Evolutionary conservation across 2,888 invertebrate genomes (phyloP), one percentile per base, ranked within the genome.

Genomic region (Elysia crispata): DNA sequence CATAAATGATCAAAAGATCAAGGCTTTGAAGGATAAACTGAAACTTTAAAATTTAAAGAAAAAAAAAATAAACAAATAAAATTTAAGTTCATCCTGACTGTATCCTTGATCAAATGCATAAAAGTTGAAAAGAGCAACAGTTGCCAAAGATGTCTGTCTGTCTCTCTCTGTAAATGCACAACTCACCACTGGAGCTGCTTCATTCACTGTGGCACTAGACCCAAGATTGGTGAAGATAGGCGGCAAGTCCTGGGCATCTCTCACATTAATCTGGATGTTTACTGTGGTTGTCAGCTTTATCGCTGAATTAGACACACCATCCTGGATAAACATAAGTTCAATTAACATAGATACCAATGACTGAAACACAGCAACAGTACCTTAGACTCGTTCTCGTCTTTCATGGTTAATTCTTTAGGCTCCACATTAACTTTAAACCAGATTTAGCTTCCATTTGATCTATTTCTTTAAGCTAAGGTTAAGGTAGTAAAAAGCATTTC

Each of bases 181-280:
- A 85, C 87, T 86, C 83, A 87, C 87, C 30, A 81, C 33, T 13
- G 62, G 25, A 18, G 74, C n/a, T 54, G 83, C 82, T 74, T 89
- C 89, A 66, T 60, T 76, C 70, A 88, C 82, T 1, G 79, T 76
- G 31, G 87, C 76, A 23, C 77, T 81, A 18, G 85, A 72, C 13
- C 84, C 80, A 33, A 81, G 78, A 15, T 83, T 83, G 20, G 75
- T 94, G 92, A 98, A 98, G 90, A 96, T 96, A 0, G 98, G 98
- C 0, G 97, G 96, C 91, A 96, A 96, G 91, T 98, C 97, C 92
- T 97, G 97, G 31, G 96, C 95, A 93, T 98, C 98, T 90, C 95
- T 95, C 0, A 97, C 95, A 6, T 76, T 57, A 50, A 89, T 85
- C 1, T 85, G 77, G 15, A 89, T 69, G 77, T 87, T 88, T 6